Evolutionary conservation across 2,797 vertebrate species (phyloP).

Genomic region (Xerus rutilus): DNA sequence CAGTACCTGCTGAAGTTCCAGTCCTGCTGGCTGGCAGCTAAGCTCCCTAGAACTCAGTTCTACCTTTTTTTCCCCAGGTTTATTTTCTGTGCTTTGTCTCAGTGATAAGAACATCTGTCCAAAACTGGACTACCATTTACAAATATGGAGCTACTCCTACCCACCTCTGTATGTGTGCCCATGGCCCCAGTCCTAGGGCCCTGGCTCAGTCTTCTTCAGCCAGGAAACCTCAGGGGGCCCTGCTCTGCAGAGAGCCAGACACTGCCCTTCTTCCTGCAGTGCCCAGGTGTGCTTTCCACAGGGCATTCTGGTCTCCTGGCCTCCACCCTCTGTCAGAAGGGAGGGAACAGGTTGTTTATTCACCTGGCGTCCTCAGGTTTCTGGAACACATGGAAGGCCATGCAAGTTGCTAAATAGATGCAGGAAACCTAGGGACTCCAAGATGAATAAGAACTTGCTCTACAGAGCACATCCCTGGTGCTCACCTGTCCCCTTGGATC

Average conservation of each 20-base stretch:
- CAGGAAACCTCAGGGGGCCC: neutral
- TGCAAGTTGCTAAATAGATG: neutral
- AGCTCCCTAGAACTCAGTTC: too few species aligned
- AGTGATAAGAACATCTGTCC: neutral
- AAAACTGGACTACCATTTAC: too few species aligned
- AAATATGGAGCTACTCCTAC: fast-evolving
- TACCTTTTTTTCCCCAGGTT: neutral
- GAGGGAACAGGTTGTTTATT: fast-evolving
- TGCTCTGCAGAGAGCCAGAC: too few species aligned
- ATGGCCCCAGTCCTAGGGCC: too few species aligned
- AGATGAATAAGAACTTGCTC: too few species aligned
- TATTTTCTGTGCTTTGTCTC: neutral
- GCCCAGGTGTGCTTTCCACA: neutral
- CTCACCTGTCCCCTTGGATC: neutral
- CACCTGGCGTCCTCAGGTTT: too few species aligned
- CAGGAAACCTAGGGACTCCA: neutral
- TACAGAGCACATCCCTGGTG: too few species aligned
- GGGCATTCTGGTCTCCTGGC: neutral
- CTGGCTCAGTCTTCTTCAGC: neutral
- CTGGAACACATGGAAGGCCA: neutral
- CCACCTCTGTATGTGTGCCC: too few species aligned
- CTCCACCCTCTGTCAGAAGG: neutral
- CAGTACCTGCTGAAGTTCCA: neutral
- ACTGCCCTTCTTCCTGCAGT: too few species aligned
- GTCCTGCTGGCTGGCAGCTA: fast-evolving